Percentiles rank a stretch among this genome's conserved stretches.
These are phyloP conservation scores for Gadus chalcogrammus DNA, from an alignment of 2,113 vertebrate genomes.

Conservation along the genomic window DNA sequence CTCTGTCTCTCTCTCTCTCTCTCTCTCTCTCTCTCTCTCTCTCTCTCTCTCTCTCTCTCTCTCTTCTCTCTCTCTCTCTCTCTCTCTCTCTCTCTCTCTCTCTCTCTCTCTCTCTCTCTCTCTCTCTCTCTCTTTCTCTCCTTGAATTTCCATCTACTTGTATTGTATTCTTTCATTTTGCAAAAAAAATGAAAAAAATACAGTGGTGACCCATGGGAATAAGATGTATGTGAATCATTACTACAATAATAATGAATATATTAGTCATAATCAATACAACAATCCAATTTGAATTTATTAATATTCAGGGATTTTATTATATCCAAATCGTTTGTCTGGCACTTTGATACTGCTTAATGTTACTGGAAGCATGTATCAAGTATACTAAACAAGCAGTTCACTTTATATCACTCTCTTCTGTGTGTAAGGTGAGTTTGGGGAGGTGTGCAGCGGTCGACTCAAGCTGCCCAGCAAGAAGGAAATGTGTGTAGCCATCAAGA, in stretches of 20 bases:
- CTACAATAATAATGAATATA: no score
- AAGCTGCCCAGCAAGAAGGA: constrained; percentile 96
- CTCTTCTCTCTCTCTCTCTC: background rate
- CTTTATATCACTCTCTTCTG: constrained; percentile 7
- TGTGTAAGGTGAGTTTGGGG: constrained; percentile 89
- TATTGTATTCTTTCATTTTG: no score
- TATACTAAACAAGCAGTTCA: background rate
- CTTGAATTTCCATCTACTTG: background rate
- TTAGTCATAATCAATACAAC: no score
- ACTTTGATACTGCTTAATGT: background rate
- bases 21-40: background rate
- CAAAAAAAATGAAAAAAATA: no score
- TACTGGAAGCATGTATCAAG: background rate
- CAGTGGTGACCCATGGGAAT: no score
- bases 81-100: background rate
- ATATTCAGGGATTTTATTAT: no score
- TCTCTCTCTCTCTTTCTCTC: background rate
- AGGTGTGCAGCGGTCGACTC: constrained; percentile 94
- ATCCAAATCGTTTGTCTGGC: no score
- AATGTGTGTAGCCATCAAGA: constrained; percentile 97
- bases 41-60: background rate
- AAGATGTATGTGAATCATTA: no score
- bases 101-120: constrained; percentile 1
- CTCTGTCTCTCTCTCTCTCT: no score
- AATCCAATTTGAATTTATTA: no score